phyloP scores from a whole-genome alignment of 2,113 vertebrate genomes.

The Mohoua ochrocephala region DNA sequence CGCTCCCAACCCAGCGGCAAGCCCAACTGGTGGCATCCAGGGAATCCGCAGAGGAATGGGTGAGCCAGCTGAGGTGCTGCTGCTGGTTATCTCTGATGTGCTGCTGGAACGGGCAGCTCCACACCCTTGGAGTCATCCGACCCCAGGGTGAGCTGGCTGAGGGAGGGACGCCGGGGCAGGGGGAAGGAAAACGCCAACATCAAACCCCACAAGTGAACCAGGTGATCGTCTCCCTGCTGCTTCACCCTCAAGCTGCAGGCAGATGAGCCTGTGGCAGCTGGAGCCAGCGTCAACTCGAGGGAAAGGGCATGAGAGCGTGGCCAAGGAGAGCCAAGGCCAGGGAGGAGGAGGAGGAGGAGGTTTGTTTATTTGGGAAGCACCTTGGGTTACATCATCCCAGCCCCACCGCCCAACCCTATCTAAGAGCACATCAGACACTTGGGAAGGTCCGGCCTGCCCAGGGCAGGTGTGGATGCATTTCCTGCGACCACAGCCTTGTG shows the following conservation, averaged over 20 bases:
- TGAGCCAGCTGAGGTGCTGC: neutral
- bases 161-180: rapidly evolving
- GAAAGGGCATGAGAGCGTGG: neutral
- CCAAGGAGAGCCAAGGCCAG: neutral
- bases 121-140: neutral
- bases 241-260: neutral
- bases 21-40: no score
- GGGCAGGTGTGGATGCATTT: neutral
- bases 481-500: neutral
- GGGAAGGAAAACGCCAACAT: neutral
- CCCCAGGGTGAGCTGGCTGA: neutral
- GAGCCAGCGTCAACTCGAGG: neutral
- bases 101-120: neutral
- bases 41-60: neutral
- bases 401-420: neutral
- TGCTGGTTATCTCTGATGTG: neutral
- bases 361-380: neutral
- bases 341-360: neutral
- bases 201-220: neutral
- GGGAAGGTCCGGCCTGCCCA: neutral
- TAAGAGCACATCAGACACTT: neutral
- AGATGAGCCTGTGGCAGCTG: neutral
- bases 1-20: neutral
- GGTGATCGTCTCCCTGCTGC: neutral
- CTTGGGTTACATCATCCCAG: neutral